Conservation (phyloP, 2,888 invertebrate genomes). For the Xylota sylvarum region DNA sequence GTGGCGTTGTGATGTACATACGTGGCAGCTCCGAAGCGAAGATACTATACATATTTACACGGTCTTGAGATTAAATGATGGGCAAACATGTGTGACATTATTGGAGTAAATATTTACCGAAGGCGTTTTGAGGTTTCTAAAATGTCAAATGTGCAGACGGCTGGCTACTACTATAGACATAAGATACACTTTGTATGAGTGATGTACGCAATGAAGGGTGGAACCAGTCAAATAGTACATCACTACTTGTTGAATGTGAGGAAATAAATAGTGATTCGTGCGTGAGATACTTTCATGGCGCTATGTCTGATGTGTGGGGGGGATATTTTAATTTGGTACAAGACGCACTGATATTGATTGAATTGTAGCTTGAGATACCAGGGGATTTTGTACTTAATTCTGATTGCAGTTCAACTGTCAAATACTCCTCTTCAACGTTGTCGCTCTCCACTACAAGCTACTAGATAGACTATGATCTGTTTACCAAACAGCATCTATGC, state of each 20-base stretch:
- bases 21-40: background rate
- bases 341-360: too few species aligned
- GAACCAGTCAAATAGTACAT: background rate
- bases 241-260: background rate
- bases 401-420: too few species aligned
- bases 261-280: background rate
- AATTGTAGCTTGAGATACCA: too few species aligned
- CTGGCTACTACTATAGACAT: background rate
- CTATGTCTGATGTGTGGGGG: too few species aligned
- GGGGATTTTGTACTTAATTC: too few species aligned
- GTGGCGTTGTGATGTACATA: background rate
- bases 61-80: conserved; percentile 52
- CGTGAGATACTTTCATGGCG: background rate
- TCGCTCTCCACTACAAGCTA: too few species aligned
- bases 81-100: conserved; percentile 66
- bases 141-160: background rate
- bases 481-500: too few species aligned
- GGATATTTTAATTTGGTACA: too few species aligned
- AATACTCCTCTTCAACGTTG: too few species aligned
- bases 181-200: background rate
- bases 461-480: too few species aligned
- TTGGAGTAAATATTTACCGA: conserved; percentile 60
- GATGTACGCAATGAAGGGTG: conserved; percentile 10
- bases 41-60: conserved; percentile 43
- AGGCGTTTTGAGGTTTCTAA: background rate